A percentile compares a stretch with the other conserved stretches of the same genome.
These are phyloP conservation scores for Acanthaster planci DNA, from an alignment of 35 echinoderm and acorn worm species.

Conservation along the genomic window DNA sequence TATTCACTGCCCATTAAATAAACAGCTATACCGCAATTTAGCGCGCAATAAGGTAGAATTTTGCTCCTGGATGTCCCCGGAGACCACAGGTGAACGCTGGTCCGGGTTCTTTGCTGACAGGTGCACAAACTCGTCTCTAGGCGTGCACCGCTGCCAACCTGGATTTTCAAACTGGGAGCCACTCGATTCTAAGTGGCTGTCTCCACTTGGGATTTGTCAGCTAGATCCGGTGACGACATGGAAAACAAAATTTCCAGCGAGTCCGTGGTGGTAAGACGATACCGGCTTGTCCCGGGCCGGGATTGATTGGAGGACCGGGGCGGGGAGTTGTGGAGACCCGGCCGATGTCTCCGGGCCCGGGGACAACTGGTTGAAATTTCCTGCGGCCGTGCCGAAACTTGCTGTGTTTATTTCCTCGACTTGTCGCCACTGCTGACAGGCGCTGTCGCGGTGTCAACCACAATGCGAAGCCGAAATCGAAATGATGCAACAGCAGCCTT, in stretches of 20 bases:
- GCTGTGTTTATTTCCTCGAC: slow-evolving; percentile 16
- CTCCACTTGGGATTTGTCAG: slow-evolving; percentile 22
- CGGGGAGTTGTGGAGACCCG: neutral
- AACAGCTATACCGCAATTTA: neutral
- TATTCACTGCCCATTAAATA: slow-evolving; percentile 11
- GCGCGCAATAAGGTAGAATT: slow-evolving; percentile 17
- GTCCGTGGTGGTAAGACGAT: slow-evolving; percentile 14
- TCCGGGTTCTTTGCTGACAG: neutral
- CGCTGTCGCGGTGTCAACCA: slow-evolving; percentile 2
- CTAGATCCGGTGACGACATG: slow-evolving; percentile 14
- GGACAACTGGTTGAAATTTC: slow-evolving; percentile 2
- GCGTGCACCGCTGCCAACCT: slow-evolving; percentile 11
- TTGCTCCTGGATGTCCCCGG: neutral
- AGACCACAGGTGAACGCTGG: slow-evolving; percentile 15
- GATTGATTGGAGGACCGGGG: neutral
- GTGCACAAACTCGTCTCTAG: slow-evolving; percentile 16
- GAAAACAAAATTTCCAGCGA: neutral
- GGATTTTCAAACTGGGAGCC: slow-evolving; percentile 14
- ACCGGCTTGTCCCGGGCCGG: neutral
- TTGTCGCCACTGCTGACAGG: slow-evolving; percentile 1
- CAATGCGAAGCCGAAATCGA: neutral
- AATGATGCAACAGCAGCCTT: slow-evolving; percentile 6
- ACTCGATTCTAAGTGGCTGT: slow-evolving; percentile 26
- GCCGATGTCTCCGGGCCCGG: neutral
- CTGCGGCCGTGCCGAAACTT: slow-evolving; percentile 12